phyloP scores from a whole-genome alignment of 2,113 vertebrate genomes.

The Lepus timidus region DNA sequence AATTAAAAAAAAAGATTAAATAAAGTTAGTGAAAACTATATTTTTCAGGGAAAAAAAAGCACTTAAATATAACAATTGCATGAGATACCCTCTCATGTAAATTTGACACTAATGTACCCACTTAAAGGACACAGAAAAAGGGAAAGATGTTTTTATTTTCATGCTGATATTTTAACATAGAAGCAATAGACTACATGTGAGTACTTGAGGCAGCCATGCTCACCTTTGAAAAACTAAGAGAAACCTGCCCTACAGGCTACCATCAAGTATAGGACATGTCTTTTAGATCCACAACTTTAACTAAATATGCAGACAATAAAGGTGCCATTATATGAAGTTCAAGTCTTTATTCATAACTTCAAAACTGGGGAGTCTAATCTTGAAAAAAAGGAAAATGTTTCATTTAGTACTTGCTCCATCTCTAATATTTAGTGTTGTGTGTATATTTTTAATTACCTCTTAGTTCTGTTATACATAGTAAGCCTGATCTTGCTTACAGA shows the following conservation, averaged over 20 bases:
- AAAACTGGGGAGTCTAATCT: not conserved
- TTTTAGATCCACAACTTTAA: slow-evolving; percentile 22
- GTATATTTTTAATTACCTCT: not conserved
- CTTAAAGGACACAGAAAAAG: slow-evolving; percentile 32
- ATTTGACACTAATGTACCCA: slow-evolving; percentile 10
- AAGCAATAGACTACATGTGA: not conserved
- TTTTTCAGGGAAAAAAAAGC: not conserved
- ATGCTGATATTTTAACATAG: slow-evolving; percentile 25
- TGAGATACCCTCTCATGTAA: not conserved
- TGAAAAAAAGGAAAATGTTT: not conserved
- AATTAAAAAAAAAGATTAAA: not conserved
- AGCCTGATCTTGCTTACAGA: not conserved
- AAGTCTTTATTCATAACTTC: slow-evolving; percentile 42
- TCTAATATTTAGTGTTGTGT: not conserved
- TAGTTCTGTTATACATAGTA: not conserved
- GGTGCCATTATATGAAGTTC: not conserved
- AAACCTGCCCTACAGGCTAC: not conserved
- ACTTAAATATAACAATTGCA: slow-evolving; percentile 13
- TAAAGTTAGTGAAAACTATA: not conserved
- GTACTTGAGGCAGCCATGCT: not conserved
- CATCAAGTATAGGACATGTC: not conserved
- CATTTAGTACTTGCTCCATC: not conserved
- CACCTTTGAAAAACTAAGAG: not conserved
- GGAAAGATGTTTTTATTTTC: slow-evolving; percentile 51
- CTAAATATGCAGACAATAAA: not conserved